Evolutionary conservation across 2,888 invertebrate species (phyloP).

Genomic region (Aphodius sticticus): DNA sequence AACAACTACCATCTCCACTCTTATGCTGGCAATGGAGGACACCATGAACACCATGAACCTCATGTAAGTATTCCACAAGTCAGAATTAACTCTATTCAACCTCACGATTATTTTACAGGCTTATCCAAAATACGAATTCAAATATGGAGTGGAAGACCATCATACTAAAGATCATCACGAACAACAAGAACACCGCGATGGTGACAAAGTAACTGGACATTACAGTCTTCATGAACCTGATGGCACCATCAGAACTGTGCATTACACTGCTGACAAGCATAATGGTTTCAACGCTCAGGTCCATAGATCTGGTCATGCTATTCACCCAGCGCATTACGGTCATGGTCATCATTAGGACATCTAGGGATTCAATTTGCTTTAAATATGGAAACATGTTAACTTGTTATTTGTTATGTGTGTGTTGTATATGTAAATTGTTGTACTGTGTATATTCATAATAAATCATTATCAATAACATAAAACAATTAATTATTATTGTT

Average conservation of each 20-base stretch:
- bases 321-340: slow-evolving; percentile 10
- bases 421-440: background rate
- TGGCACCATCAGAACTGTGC: slow-evolving; percentile 62
- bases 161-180: slow-evolving; percentile 66
- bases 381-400: background rate
- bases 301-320: slow-evolving; percentile 11
- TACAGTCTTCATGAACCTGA: slow-evolving; percentile 63
- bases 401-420: background rate
- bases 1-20: slow-evolving; percentile 9
- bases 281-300: slow-evolving; percentile 55
- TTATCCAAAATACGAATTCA: slow-evolving; percentile 60
- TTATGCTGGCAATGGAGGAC: slow-evolving; percentile 5
- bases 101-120: background rate
- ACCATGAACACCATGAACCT: slow-evolving; percentile 5
- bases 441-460: background rate
- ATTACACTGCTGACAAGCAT: slow-evolving; percentile 63
- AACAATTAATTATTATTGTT: too few relatives aligned
- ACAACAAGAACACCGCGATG: slow-evolving; percentile 64
- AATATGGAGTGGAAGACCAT: slow-evolving; percentile 66
- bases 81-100: background rate
- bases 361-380: background rate
- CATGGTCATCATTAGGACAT: slow-evolving; percentile 10
- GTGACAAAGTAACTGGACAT: slow-evolving; percentile 61
- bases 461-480: background rate
- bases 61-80: background rate